These are phyloP conservation scores for Ptychoptera contaminata DNA, from an alignment of 2,888 invertebrate genomes.

Conservation along the genomic window DNA sequence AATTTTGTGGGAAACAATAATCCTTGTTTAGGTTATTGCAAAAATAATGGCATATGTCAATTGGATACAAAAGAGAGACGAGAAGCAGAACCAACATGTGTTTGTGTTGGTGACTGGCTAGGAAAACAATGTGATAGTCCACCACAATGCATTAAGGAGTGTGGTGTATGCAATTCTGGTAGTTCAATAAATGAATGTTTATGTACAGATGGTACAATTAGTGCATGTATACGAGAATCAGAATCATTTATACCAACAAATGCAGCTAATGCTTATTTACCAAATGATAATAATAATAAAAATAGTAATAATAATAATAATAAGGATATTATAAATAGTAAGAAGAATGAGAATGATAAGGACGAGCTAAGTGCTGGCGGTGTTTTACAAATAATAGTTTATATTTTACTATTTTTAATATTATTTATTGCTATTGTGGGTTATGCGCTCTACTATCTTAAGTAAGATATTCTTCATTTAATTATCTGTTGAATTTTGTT, in stretches of 20 bases:
- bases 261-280: conserved; percentile 21
- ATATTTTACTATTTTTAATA: conserved; percentile 20
- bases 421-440: conserved; percentile 23
- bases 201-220: conserved; percentile 21
- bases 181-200: conserved; percentile 29
- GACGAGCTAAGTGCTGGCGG: conserved; percentile 12
- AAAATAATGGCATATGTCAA: conserved; percentile 43
- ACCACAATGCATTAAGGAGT: conserved; percentile 24
- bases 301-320: no score
- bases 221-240: conserved; percentile 26
- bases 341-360: conserved; percentile 10
- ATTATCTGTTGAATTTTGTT: neutral
- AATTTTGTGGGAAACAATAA: conserved; percentile 42
- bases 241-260: conserved; percentile 24
- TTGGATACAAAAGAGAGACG: conserved; percentile 25
- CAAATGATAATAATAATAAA: no score
- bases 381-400: conserved; percentile 22
- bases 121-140: conserved; percentile 39
- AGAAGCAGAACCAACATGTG: conserved; percentile 33
- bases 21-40: conserved; percentile 41
- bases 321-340: no score
- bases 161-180: conserved; percentile 25
- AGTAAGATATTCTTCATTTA: conserved; percentile 23
- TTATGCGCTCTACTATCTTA: conserved; percentile 26
- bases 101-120: conserved; percentile 39